Base-by-base conservation (phyloP, 2,888 invertebrate genomes). In the Drosophila rubida region DNA sequence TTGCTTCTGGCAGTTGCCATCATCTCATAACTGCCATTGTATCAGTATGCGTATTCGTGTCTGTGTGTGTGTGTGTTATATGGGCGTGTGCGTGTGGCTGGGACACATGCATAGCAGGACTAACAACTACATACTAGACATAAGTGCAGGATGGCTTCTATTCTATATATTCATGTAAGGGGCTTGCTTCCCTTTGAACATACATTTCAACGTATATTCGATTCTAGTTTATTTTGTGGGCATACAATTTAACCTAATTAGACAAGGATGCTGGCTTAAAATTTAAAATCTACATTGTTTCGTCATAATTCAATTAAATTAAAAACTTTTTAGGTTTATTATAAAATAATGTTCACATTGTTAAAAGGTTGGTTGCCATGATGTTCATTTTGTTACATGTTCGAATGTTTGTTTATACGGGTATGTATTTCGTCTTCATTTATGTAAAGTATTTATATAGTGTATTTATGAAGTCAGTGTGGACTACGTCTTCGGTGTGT, bases 311-410 rank as follows among this genome's bases (percentile, higher is more conserved):
- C 14, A 75, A 70, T 67, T 51, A 78, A 82, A 82, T 75, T 57
- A 80, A 80, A 81, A 87, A 68, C 50, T 73, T 70, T 50, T 27
- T 8, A 14, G 63, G 75, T 82, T 82, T 87, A 85, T 85, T 87
- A 68, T 78, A 64, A 87, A 78, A 73, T 63, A 37, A 37, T 83
- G 23, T 53, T 80, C 75, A 87, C 81, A 77, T 66, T 53, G 51
- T 46, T 53, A 54, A 71, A 76, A 76, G 45, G 45, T 65, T 32
- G 32, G 32, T 32, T 32, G 65, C 50, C 60, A 71, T 64, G 74
- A 76, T 60, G 8, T 48, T 51, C 46, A 48, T 66, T 58, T 55
- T 27, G 65, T 76, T 74, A 66, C 77, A 66, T 72, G 67, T 65
- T 51, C 50, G 58, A 60, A 25, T 55, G 30, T 13, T 58, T 61